These are phyloP conservation scores for Leptopilina myrica DNA, from an alignment of 2,888 invertebrate species.

Conservation along the genomic window DNA sequence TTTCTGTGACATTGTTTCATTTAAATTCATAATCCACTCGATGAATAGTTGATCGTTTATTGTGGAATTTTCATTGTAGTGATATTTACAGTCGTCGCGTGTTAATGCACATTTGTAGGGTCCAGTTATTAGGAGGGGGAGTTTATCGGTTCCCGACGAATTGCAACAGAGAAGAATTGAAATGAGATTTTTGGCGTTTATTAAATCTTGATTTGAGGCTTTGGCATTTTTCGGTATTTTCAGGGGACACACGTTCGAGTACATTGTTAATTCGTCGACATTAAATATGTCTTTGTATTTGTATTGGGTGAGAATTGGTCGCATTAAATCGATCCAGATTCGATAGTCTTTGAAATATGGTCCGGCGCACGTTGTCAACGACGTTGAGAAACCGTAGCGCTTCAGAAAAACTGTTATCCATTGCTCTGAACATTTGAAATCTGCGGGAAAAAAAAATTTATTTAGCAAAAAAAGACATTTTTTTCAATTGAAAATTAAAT, in stretches of 20 bases:
- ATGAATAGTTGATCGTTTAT: constrained; percentile 62
- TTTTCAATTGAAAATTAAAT: no score
- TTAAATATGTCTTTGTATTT: constrained; percentile 65
- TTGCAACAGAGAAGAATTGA: constrained; percentile 65
- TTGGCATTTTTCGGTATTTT: constrained; percentile 22
- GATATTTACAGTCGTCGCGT: constrained; percentile 54
- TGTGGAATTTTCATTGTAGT: constrained; percentile 52
- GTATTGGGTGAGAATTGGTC: constrained; percentile 61
- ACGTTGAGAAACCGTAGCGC: constrained; percentile 61
- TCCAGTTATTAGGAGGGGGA: constrained; percentile 64
- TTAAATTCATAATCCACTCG: constrained; percentile 61
- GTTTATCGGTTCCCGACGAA: constrained; percentile 64
- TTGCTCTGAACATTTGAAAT: constrained; percentile 63
- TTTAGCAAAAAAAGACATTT: no score
- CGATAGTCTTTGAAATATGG: constrained; percentile 64
- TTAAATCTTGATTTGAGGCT: background rate
- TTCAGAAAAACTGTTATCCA: constrained; percentile 67
- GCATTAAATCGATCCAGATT: constrained; percentile 64
- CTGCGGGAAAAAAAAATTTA: constrained; percentile 47
- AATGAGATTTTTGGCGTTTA: constrained; percentile 36
- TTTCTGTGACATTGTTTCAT: constrained; percentile 56
- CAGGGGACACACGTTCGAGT: constrained; percentile 57
- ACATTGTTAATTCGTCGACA: constrained; percentile 66
- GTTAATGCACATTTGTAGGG: constrained; percentile 51
- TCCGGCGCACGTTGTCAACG: constrained; percentile 52